Evolutionary conservation across 2,888 invertebrate genomes (phyloP).

Genomic region (Onchidella celtica): DNA sequence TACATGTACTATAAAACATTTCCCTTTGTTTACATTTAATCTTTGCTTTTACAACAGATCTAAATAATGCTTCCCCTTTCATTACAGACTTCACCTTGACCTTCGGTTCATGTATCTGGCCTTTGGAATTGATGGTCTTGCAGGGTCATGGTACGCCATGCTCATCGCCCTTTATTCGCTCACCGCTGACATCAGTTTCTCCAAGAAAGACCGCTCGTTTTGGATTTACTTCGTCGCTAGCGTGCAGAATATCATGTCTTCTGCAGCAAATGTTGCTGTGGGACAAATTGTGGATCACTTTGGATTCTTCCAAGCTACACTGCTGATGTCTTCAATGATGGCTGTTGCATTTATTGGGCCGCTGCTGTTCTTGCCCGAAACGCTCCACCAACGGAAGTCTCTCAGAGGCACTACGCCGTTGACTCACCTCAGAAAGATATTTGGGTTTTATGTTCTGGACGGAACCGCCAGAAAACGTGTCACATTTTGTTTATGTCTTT

Average conservation of each 20-base stretch:
- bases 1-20: no score
- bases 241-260: background rate
- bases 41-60: background rate
- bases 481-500: slow-evolving; percentile 1
- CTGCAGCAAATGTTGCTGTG: slow-evolving; percentile 16
- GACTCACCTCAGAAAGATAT: slow-evolving; percentile 10
- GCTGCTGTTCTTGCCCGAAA: slow-evolving; percentile 47
- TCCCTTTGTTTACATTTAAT: background rate
- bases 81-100: slow-evolving; percentile 34
- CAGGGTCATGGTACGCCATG: slow-evolving; percentile 43
- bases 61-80: no score
- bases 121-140: slow-evolving; percentile 38
- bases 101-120: slow-evolving; percentile 41
- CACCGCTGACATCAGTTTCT: slow-evolving; percentile 45
- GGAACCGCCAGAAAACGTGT: slow-evolving; percentile 13
- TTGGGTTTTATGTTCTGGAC: slow-evolving; percentile 48
- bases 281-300: slow-evolving; percentile 38
- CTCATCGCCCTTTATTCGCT: slow-evolving; percentile 32
- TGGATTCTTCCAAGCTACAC: slow-evolving; percentile 32
- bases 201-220: slow-evolving; percentile 11
- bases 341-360: slow-evolving; percentile 7
- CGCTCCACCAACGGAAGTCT: slow-evolving; percentile 9
- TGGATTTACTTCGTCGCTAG: slow-evolving; percentile 29
- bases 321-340: slow-evolving; percentile 11
- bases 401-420: background rate